Percentiles rank a stretch among this genome's conserved stretches.
Evolutionary conservation across 2,113 vertebrate genomes (phyloP).

Genomic region (Sylvilagus bachmani): DNA sequence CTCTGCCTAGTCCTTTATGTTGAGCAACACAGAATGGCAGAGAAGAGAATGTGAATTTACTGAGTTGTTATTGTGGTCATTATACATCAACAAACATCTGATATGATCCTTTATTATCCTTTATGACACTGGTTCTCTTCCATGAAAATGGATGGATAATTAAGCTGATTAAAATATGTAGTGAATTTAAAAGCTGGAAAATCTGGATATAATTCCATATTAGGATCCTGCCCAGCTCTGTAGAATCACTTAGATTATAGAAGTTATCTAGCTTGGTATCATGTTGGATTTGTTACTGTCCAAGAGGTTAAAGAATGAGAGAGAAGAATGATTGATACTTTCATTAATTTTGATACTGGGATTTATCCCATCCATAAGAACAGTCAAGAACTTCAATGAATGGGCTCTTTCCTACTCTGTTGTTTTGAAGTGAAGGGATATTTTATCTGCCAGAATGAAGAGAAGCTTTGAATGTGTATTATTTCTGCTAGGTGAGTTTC

Average conservation of each 20-base stretch:
- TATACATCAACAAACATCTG: slow-evolving; percentile 54
- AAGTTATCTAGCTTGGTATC: slow-evolving; percentile 51
- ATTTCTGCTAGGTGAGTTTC: slow-evolving; percentile 67
- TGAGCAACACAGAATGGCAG: background rate
- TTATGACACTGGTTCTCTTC: slow-evolving; percentile 65
- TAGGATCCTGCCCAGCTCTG: slow-evolving; percentile 19
- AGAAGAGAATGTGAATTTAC: slow-evolving; percentile 31
- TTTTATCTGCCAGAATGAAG: slow-evolving; percentile 43
- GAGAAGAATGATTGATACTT: slow-evolving; percentile 53
- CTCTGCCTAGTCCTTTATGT: slow-evolving; percentile 22
- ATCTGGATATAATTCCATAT: slow-evolving; percentile 41
- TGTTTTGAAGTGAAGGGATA: slow-evolving; percentile 61
- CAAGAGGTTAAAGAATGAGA: slow-evolving; percentile 25
- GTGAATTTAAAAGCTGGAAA: slow-evolving; percentile 75
- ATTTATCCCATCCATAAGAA: slow-evolving; percentile 47
- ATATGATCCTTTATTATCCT: slow-evolving; percentile 69
- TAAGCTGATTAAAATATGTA: slow-evolving; percentile 83
- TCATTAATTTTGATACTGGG: slow-evolving; percentile 66
- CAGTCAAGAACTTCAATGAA: slow-evolving; percentile 43
- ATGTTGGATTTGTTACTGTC: slow-evolving; percentile 50
- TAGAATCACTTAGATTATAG: slow-evolving; percentile 2
- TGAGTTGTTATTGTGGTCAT: slow-evolving; percentile 44
- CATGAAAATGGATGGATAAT: slow-evolving; percentile 76
- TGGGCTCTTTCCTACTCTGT: slow-evolving; percentile 12
- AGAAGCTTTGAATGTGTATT: slow-evolving; percentile 42